These are phyloP conservation scores for Engraulis encrasicolus DNA, from an alignment of 2,113 vertebrate genomes.

Conservation along the genomic window DNA sequence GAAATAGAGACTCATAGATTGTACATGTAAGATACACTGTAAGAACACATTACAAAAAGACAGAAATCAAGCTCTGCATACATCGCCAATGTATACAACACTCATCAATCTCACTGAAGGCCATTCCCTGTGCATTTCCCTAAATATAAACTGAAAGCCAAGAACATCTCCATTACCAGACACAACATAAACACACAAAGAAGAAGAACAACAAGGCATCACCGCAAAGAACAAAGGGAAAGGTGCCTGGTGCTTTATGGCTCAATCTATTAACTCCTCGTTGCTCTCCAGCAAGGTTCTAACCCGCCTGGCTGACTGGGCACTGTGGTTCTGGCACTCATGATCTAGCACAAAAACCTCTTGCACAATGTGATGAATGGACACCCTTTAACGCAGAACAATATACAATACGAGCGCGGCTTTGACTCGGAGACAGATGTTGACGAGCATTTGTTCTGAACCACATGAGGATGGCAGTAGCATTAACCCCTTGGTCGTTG, in stretches of 20 bases:
- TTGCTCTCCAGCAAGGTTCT: conserved; percentile 46
- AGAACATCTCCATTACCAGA: neutral
- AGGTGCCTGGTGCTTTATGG: conserved; percentile 13
- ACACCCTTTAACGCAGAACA: conserved; percentile 64
- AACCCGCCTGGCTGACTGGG: conserved; percentile 50
- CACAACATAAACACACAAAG: neutral
- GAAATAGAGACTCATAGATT: too few relatives aligned
- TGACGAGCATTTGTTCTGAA: conserved; percentile 65
- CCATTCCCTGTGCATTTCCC: conserved; percentile 26
- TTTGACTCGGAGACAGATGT: conserved; percentile 63
- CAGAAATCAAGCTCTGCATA: neutral
- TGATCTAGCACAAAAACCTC: neutral
- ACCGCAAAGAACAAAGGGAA: neutral
- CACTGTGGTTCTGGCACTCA: conserved; percentile 30
- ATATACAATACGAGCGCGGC: conserved; percentile 68
- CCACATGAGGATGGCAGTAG: conserved; percentile 57
- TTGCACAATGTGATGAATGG: conserved; percentile 68
- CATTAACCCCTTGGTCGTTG: conserved; percentile 58
- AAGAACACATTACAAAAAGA: neutral
- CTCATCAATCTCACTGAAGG: neutral
- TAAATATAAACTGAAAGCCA: conserved; percentile 20
- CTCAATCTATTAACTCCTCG: conserved; percentile 32
- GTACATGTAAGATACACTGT: neutral
- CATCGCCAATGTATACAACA: neutral
- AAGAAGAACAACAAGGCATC: neutral